A percentile compares a stretch with the other conserved stretches of the same genome.
Conservation (phyloP, 2,888 invertebrate species). For the Sminthurides aquaticus region DNA sequence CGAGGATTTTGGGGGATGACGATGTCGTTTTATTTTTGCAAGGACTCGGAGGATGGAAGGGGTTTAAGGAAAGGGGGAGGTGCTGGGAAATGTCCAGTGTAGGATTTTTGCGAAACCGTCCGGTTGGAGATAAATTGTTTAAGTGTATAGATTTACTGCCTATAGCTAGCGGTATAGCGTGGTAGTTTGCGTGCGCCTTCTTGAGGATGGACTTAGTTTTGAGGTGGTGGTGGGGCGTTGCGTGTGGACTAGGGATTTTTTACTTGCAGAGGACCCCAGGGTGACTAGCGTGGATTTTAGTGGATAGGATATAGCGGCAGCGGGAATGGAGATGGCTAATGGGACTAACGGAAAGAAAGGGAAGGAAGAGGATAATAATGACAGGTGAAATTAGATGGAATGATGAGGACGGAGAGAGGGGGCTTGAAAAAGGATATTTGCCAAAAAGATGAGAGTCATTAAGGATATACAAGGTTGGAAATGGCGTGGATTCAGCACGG, state of each 20-base stretch:
- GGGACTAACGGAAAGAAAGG: slow-evolving; percentile 1
- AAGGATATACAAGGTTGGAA: not conserved
- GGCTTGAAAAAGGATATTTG: not conserved
- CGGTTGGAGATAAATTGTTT: no score
- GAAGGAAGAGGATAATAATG: slow-evolving; percentile 3
- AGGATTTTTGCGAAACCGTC: not conserved
- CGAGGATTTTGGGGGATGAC: not conserved
- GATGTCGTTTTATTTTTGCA: not conserved
- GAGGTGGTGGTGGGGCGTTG: no score
- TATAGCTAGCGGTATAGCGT: no score
- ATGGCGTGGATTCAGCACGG: not conserved
- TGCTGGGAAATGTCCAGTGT: not conserved
- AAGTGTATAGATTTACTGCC: no score
- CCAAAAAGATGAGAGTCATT: slow-evolving; percentile 3
- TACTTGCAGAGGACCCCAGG: not conserved
- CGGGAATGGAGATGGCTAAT: not conserved
- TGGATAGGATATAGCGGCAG: not conserved
- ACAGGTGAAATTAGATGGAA: not conserved
- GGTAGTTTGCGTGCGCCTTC: no score
- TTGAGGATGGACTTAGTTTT: no score
- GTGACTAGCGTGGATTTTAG: not conserved
- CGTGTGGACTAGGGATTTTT: not conserved
- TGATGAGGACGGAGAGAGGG: not conserved
- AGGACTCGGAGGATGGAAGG: not conserved
- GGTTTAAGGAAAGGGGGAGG: not conserved